A percentile compares a stretch with the other conserved stretches of the same genome.
Conservation (phyloP, 2,888 invertebrate species). For the Ethmia dodecea region DNA sequence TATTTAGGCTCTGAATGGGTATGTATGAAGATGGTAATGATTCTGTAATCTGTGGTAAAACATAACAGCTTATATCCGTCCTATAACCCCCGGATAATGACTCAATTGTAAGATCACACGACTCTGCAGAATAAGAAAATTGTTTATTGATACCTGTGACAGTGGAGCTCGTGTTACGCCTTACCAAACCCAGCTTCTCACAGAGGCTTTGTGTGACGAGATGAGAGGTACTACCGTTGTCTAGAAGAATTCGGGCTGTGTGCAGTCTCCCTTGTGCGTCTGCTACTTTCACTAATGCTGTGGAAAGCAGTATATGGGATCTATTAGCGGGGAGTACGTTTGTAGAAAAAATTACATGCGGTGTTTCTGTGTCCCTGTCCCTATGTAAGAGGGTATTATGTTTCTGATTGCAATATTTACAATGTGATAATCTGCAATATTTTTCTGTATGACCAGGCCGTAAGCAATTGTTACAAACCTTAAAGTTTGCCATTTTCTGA, state of each 20-base stretch:
- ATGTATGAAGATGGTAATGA: conserved; percentile 4
- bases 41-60: conserved; percentile 12
- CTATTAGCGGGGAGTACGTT: neutral
- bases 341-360: neutral
- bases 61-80: neutral
- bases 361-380: neutral
- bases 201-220: conserved; percentile 12
- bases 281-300: conserved; percentile 2
- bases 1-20: neutral
- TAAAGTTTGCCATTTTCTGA: neutral
- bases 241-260: conserved; percentile 11
- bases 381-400: neutral
- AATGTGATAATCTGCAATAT: neutral
- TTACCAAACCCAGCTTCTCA: conserved; percentile 12
- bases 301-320: neutral
- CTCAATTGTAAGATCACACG: neutral
- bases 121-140: neutral
- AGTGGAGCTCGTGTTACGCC: conserved; percentile 9
- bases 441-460: neutral
- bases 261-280: conserved; percentile 5
- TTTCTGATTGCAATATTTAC: neutral
- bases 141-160: conserved; percentile 6
- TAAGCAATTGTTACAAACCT: neutral
- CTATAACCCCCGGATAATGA: conserved; percentile 8
- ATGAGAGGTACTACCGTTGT: conserved; percentile 17